Conservation (phyloP, 2,888 invertebrate species). For the Platycnemis pennipes region DNA sequence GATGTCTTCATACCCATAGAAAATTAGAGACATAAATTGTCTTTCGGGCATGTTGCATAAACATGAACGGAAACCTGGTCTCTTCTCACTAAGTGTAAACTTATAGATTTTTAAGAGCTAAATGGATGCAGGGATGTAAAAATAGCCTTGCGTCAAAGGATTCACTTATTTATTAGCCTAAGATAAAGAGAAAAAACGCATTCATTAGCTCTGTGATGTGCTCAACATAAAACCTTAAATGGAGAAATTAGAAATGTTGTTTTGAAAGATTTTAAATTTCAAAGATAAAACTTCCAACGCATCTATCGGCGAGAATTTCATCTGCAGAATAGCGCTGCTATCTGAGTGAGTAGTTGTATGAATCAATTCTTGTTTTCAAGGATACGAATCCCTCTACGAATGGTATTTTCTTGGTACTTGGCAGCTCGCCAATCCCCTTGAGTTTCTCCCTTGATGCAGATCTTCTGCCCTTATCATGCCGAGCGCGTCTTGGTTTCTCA, state of each 20-base stretch:
- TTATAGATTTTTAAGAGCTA: too few relatives aligned
- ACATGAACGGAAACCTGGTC: too few relatives aligned
- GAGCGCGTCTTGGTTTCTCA: background rate
- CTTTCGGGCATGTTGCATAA: too few relatives aligned
- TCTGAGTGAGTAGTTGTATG: background rate
- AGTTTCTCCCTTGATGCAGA: background rate
- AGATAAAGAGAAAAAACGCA: too few relatives aligned
- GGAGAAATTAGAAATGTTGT: background rate
- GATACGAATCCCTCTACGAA: background rate
- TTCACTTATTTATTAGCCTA: too few relatives aligned
- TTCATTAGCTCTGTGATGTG: too few relatives aligned
- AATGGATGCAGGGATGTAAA: too few relatives aligned
- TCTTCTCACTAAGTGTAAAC: too few relatives aligned
- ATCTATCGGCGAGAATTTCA: background rate
- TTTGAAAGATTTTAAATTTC: too few relatives aligned
- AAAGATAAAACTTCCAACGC: too few relatives aligned
- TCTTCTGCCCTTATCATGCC: background rate
- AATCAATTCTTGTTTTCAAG: background rate
- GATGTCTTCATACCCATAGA: background rate
- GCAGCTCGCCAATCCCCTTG: background rate
- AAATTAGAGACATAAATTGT: too few relatives aligned
- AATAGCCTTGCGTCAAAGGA: too few relatives aligned
- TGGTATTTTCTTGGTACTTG: background rate
- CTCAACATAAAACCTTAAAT: background rate
- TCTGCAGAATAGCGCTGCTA: background rate